Evolutionary conservation across 2,888 invertebrate species (phyloP).

Genomic region (Drosophila dives): DNA sequence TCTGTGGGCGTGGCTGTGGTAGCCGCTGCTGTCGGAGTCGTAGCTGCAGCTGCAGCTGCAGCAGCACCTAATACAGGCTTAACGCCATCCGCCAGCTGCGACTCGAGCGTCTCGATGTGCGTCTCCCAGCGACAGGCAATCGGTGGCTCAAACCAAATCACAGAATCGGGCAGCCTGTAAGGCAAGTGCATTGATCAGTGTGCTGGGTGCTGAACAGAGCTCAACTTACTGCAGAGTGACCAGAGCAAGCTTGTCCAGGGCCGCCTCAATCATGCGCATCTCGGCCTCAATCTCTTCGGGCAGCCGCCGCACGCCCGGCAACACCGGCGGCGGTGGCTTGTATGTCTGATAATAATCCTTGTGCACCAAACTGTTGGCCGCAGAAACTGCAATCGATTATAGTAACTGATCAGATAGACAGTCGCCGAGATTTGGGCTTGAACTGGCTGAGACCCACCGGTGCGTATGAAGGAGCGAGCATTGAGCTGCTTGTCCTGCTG

Average conservation of each 20-base stretch:
- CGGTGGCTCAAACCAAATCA: conserved; percentile 92
- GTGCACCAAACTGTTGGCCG: conserved; percentile 86
- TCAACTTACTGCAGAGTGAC: conserved; percentile 89
- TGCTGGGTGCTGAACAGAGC: background rate
- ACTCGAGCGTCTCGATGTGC: conserved; percentile 82
- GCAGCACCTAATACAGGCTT: conserved; percentile 38
- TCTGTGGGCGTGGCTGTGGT: conserved; percentile 76
- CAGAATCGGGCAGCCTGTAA: conserved; percentile 87
- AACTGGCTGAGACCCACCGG: conserved; percentile 66
- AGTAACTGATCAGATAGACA: background rate
- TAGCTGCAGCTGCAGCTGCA: conserved; percentile 11
- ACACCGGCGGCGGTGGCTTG: conserved; percentile 88
- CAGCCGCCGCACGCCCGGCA: conserved; percentile 88
- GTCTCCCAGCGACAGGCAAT: conserved; percentile 90
- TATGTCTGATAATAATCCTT: conserved; percentile 89
- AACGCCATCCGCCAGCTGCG: conserved; percentile 77
- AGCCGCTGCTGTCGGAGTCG: conserved; percentile 37
- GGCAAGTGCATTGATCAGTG: background rate
- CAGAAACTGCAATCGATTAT: conserved; percentile 68
- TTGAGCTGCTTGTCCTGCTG: conserved; percentile 87
- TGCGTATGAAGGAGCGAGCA: conserved; percentile 82
- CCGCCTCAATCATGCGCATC: conserved; percentile 89
- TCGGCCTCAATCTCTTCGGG: conserved; percentile 94
- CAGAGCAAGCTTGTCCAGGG: conserved; percentile 90
- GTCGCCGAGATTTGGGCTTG: background rate